Evolutionary conservation across 2,888 invertebrate genomes (phyloP).

Genomic region (Drosophila prolongata): DNA sequence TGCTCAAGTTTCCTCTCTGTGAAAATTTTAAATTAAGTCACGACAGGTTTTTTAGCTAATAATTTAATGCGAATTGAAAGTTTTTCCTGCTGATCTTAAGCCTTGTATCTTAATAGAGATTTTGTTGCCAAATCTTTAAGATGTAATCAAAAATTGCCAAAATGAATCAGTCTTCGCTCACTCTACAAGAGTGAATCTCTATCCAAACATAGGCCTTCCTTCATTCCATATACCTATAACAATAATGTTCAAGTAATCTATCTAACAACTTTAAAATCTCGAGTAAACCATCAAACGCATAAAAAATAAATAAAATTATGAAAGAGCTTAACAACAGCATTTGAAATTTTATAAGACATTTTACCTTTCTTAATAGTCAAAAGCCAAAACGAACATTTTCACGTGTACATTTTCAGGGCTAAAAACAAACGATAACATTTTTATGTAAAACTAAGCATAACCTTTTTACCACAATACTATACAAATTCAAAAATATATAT

Average conservation of each 20-base stretch:
- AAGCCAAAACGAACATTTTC: slow-evolving; percentile 25
- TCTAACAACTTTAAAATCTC: neutral
- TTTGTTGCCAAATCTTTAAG: slow-evolving; percentile 23
- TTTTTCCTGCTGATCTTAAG: neutral
- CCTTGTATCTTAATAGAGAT: slow-evolving; percentile 12
- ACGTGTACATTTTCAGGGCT: slow-evolving; percentile 27
- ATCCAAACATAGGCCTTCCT: neutral
- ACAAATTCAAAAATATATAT: slow-evolving; percentile 5
- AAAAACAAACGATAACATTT: slow-evolving; percentile 9
- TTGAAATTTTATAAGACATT: slow-evolving; percentile 36
- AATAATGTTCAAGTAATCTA: neutral
- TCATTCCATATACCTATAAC: neutral
- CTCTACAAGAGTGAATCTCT: slow-evolving; percentile 1
- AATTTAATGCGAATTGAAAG: slow-evolving; percentile 1
- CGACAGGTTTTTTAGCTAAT: neutral
- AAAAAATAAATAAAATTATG: slow-evolving; percentile 8
- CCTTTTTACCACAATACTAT: slow-evolving; percentile 11
- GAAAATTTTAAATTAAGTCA: slow-evolving; percentile 2
- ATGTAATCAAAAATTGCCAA: slow-evolving; percentile 29
- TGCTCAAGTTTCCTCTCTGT: slow-evolving; percentile 12
- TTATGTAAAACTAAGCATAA: slow-evolving; percentile 12
- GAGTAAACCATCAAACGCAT: slow-evolving; percentile 13
- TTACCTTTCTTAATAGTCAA: slow-evolving; percentile 23
- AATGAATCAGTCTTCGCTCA: neutral
- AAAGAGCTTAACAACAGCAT: slow-evolving; percentile 51